Base-by-base conservation (phyloP, 2,888 invertebrate genomes). In the Dorcus parallelipipedus region DNA sequence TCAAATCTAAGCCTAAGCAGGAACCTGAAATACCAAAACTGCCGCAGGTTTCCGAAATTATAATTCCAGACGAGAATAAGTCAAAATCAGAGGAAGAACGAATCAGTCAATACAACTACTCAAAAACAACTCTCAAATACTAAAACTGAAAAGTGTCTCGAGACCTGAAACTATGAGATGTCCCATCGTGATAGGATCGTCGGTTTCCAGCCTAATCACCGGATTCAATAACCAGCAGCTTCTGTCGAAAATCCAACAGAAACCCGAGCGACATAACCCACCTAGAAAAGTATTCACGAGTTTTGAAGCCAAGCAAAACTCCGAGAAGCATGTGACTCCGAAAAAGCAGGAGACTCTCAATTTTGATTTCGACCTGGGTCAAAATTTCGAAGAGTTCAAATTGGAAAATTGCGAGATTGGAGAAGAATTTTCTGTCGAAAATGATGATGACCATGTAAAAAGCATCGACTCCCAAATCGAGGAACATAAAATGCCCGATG, bases 361-460 rank as follows among this genome's bases (percentile, higher is more conserved):
- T 69, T 82, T 82, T 67, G 82, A 83, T 72, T 87, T 86, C 71
- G 87, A 88, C 72, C 82, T 89, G 69, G 84, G 87, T 62, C 88
- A 89, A 73, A 89, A 89, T 76, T 90, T 90, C 71, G 90, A 90
- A 72, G 90, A 90, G 73, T 90, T 90, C 74, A 89, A 88, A 72
- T 81, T 90, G 68, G 90, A 90, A 71, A 89, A 90, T 55, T 85
- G 84, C 75, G 88, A 89, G 74, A 83, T 84, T 45, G 67, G 66
- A 17, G 77, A 78, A 56, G 77, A 78, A 61, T 76, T 73, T 57
- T 68, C 68, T 23, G 73, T 74, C 5, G 73, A 71, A 42, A 48
- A 47, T 10, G 53, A 49, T 23, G 56, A 52, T n/a, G 63, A 58
- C 7, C 6, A 6, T 3, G 53, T 51, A 38, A 50, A 55, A 39